Percentiles rank a stretch among this genome's conserved stretches.
These are phyloP conservation scores for Torymus auratus DNA, from an alignment of 2,888 invertebrate species.

Conservation along the genomic window DNA sequence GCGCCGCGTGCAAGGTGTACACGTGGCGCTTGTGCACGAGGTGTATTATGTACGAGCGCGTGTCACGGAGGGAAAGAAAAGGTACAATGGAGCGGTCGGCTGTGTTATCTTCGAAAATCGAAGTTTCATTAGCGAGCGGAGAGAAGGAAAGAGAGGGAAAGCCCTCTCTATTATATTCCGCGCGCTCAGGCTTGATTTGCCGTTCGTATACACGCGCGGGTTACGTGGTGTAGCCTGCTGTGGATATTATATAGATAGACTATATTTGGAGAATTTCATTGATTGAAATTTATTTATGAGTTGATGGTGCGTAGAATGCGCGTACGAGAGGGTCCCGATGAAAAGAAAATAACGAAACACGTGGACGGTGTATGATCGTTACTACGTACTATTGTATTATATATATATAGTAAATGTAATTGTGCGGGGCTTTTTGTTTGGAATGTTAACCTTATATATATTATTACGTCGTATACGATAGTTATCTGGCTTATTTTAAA, in stretches of 20 bases:
- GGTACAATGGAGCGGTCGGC: not conserved
- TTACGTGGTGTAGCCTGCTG: not conserved
- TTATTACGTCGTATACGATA: too few species aligned
- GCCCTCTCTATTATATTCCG: not conserved
- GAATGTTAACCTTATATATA: too few species aligned
- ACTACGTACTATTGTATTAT: too few species aligned
- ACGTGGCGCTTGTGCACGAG: not conserved
- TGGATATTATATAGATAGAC: not conserved
- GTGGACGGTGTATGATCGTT: too few species aligned
- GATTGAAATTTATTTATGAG: slow-evolving; percentile 13
- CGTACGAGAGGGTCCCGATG: too few species aligned
- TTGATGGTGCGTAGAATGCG: not conserved
- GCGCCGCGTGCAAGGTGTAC: not conserved
- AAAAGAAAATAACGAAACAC: too few species aligned
- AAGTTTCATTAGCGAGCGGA: slow-evolving; percentile 4
- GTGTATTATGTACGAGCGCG: not conserved
- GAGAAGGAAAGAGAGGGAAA: too few species aligned
- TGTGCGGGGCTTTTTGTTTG: too few species aligned
- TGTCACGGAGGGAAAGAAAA: not conserved
- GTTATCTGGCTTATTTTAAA: too few species aligned
- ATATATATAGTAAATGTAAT: too few species aligned
- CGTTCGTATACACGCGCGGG: not conserved
- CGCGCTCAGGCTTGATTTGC: slow-evolving; percentile 22
- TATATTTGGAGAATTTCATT: slow-evolving; percentile 24
- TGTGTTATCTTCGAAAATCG: slow-evolving; percentile 24